Evolutionary conservation across 30 jellyfish, hydroid and myxozoan genomes (phyloP).

Genomic region (Sanderia malayensis): DNA sequence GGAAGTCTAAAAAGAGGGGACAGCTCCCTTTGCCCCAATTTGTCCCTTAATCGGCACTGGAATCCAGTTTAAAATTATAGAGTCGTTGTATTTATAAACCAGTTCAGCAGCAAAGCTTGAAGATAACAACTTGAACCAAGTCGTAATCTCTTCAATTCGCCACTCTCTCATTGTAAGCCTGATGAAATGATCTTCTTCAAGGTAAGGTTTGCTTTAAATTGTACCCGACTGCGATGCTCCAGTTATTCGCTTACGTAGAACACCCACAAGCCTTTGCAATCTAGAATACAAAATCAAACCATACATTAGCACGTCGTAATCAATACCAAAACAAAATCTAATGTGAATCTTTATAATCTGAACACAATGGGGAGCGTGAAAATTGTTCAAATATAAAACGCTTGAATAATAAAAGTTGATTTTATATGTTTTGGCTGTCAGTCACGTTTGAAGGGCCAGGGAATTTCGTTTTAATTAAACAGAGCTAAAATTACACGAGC

Average conservation of each 20-base stretch:
- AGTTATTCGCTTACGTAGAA: slow-evolving; percentile 63
- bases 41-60: too few relatives aligned
- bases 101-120: too few relatives aligned
- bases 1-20: too few relatives aligned
- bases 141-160: too few relatives aligned
- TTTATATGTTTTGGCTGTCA: background rate
- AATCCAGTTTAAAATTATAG: too few relatives aligned
- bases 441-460: background rate
- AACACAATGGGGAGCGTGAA: background rate
- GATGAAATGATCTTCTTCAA: too few relatives aligned
- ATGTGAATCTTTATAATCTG: background rate
- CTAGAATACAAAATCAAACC: slow-evolving; percentile 19
- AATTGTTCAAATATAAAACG: background rate
- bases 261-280: slow-evolving; percentile 76
- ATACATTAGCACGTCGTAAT: background rate
- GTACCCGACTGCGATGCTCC: slow-evolving; percentile 27
- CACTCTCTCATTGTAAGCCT: too few relatives aligned
- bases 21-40: too few relatives aligned
- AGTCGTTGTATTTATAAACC: too few relatives aligned
- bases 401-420: too few relatives aligned
- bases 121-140: too few relatives aligned
- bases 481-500: background rate
- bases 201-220: too few relatives aligned
- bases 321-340: background rate
- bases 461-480: background rate